phyloP scores from a whole-genome alignment of 2,797 vertebrate species.

The Simalia tracyae region DNA sequence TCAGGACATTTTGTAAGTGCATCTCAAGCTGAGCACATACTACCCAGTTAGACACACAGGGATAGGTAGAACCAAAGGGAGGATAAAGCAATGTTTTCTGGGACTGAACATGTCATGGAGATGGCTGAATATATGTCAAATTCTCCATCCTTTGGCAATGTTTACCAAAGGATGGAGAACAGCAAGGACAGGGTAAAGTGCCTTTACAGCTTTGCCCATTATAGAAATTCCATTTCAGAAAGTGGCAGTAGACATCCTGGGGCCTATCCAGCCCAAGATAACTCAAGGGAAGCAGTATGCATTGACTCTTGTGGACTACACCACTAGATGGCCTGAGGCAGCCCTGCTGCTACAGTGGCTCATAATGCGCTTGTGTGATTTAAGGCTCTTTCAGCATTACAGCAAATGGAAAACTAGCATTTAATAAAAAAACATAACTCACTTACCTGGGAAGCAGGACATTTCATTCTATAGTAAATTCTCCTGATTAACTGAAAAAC shows the following conservation, averaged over 20 bases:
- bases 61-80: neutral
- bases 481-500: slow-evolving; percentile 18
- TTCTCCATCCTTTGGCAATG: neutral
- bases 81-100: neutral
- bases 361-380: slow-evolving; percentile 4
- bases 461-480: neutral
- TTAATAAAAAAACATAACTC: slow-evolving; percentile 25
- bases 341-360: neutral
- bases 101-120: neutral
- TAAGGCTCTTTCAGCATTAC: slow-evolving; percentile 1
- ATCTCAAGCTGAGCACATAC: neutral
- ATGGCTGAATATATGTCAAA: neutral
- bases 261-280: neutral
- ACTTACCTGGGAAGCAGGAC: neutral
- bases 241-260: neutral
- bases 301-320: neutral
- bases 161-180: neutral
- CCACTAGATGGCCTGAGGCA: neutral
- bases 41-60: neutral
- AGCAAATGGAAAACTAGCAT: slow-evolving; percentile 15
- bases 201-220: neutral
- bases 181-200: neutral
- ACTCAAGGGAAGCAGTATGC: neutral
- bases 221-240: neutral
- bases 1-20: neutral